Evolutionary conservation across 30 jellyfish, hydroid and myxozoan genomes (phyloP).

Genomic region (Hydractinia symbiolongicarpus): DNA sequence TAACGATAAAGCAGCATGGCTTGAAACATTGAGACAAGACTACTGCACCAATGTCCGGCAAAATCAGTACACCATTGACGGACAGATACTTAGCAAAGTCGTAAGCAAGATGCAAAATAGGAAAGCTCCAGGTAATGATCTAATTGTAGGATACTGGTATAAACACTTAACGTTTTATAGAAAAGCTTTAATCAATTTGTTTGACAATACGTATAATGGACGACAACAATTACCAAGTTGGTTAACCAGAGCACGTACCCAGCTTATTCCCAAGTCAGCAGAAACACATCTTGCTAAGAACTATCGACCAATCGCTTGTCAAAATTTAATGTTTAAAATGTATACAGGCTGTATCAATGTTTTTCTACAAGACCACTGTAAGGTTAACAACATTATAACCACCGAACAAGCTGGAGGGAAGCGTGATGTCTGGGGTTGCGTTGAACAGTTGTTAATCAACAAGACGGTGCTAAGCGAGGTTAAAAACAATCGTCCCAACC

Average conservation of each 20-base stretch:
- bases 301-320: constrained; percentile 11
- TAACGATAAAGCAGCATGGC: constrained; percentile 26
- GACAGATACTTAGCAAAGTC: background rate
- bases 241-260: background rate
- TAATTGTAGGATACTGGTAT: constrained; percentile 19
- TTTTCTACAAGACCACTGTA: background rate
- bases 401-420: too few relatives aligned
- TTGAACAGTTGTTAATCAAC: constrained; percentile 4
- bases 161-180: constrained; percentile 2
- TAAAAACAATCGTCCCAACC: background rate
- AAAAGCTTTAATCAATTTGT: background rate
- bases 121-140: constrained; percentile 21
- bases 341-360: background rate
- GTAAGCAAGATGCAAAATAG: background rate
- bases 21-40: background rate
- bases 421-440: background rate
- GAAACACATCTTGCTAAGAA: background rate
- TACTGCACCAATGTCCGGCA: background rate
- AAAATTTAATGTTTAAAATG: background rate
- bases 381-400: background rate
- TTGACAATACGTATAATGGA: background rate
- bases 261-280: background rate
- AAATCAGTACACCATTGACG: background rate
- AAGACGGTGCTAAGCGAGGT: constrained; percentile 1
- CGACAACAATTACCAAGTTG: background rate